phyloP scores from a whole-genome alignment of 2,113 vertebrate species.

The Lasiurus borealis region DNA sequence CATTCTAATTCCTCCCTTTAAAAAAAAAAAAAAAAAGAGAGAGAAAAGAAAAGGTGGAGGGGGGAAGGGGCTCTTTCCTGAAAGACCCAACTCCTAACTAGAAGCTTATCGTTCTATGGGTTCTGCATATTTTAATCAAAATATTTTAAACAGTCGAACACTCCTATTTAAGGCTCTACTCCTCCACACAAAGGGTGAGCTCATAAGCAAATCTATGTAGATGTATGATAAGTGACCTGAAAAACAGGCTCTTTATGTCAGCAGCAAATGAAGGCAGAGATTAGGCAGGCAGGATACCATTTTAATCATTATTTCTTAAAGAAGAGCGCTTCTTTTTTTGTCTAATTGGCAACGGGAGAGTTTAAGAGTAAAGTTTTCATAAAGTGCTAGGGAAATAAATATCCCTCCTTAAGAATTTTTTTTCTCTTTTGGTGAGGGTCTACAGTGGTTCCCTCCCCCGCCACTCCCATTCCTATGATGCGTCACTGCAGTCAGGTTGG shows the following conservation, averaged over 20 bases:
- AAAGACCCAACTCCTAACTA: slow-evolving; percentile 71
- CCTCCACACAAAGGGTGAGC: slow-evolving; percentile 82
- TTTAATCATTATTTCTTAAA: slow-evolving; percentile 76
- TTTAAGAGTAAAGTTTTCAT: slow-evolving; percentile 79
- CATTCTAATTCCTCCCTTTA: neutral
- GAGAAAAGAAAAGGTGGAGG: neutral
- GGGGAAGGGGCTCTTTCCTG: neutral
- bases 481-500: slow-evolving; percentile 30
- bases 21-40: no score
- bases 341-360: slow-evolving; percentile 73
- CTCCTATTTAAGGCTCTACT: slow-evolving; percentile 85
- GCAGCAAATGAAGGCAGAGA: slow-evolving; percentile 80
- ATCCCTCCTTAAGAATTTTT: neutral
- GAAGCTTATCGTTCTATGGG: slow-evolving; percentile 71
- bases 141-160: slow-evolving; percentile 87
- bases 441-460: neutral
- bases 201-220: slow-evolving; percentile 86
- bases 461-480: slow-evolving; percentile 54
- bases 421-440: neutral
- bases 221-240: slow-evolving; percentile 87
- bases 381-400: neutral
- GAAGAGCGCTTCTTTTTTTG: slow-evolving; percentile 77
- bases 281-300: slow-evolving; percentile 78
- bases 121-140: slow-evolving; percentile 85
- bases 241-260: slow-evolving; percentile 87